These are phyloP conservation scores for Damaliscus lunatus DNA, from an alignment of 2,113 vertebrate genomes.

Conservation along the genomic window DNA sequence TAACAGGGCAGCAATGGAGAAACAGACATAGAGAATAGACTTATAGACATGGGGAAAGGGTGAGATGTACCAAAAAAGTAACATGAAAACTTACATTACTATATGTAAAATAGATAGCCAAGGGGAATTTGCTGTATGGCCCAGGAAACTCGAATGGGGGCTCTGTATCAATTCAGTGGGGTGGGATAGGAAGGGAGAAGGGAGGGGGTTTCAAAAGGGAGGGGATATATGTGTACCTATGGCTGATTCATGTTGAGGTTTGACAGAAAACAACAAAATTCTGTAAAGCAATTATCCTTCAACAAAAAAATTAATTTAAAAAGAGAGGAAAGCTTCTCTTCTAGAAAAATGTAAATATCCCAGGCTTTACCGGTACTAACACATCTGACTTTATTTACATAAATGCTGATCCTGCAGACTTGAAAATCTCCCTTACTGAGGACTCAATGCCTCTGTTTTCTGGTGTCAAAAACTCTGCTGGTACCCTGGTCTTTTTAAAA, in stretches of 20 bases:
- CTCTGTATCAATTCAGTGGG: background rate
- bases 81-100: background rate
- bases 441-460: background rate
- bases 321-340: background rate
- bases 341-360: background rate
- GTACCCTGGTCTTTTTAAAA: background rate
- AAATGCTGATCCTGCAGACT: background rate
- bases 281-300: background rate
- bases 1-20: background rate
- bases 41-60: background rate
- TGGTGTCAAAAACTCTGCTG: constrained; percentile 5
- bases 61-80: background rate
- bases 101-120: background rate
- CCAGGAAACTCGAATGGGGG: background rate
- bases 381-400: background rate
- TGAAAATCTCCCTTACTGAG: background rate
- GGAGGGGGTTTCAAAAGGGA: background rate
- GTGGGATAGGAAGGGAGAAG: background rate
- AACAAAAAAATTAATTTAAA: background rate
- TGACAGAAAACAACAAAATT: background rate
- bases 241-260: background rate
- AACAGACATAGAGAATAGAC: background rate
- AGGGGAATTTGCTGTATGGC: background rate
- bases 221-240: background rate
- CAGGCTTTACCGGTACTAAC: background rate